These are phyloP conservation scores for Lucifuga dentata DNA, from an alignment of 2,113 vertebrate species.

Conservation along the genomic window DNA sequence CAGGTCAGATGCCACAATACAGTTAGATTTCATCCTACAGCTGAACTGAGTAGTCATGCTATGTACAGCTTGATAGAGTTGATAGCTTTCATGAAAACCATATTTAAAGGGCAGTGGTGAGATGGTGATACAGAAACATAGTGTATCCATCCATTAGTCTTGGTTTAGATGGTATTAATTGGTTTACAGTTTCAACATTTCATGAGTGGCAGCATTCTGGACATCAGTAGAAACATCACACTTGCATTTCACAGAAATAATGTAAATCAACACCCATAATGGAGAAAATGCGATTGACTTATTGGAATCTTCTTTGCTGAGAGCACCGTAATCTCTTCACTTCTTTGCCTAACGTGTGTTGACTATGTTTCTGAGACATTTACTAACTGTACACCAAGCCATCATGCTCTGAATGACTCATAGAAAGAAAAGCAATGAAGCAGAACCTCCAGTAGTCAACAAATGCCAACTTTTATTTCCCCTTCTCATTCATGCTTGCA, in stretches of 20 bases:
- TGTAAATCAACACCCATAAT: background rate
- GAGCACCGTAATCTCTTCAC: background rate
- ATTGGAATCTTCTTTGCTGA: background rate
- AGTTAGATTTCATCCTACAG: background rate
- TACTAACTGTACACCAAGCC: background rate
- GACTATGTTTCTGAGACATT: constrained; percentile 19
- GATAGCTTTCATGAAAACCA: background rate
- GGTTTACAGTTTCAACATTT: too few species aligned
- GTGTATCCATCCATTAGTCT: too few species aligned
- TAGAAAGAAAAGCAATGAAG: constrained; percentile 58
- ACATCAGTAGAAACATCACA: background rate
- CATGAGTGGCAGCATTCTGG: too few species aligned
- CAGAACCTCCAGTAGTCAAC: constrained; percentile 57
- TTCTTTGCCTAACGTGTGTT: constrained; percentile 13
- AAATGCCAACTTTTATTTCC: constrained; percentile 40
- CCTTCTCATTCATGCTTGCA: constrained; percentile 35
- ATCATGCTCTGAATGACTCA: constrained; percentile 57
- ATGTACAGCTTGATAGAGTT: background rate
- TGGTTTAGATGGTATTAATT: too few species aligned
- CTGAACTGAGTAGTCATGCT: background rate
- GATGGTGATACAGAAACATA: background rate
- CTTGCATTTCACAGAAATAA: background rate
- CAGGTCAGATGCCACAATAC: too few species aligned
- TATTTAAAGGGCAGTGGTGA: background rate
- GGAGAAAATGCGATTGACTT: background rate